Evolutionary conservation across 2,888 invertebrate genomes (phyloP), one percentile per base, ranked within the genome.

Genomic region (Leptinotarsa rubiginosa): DNA sequence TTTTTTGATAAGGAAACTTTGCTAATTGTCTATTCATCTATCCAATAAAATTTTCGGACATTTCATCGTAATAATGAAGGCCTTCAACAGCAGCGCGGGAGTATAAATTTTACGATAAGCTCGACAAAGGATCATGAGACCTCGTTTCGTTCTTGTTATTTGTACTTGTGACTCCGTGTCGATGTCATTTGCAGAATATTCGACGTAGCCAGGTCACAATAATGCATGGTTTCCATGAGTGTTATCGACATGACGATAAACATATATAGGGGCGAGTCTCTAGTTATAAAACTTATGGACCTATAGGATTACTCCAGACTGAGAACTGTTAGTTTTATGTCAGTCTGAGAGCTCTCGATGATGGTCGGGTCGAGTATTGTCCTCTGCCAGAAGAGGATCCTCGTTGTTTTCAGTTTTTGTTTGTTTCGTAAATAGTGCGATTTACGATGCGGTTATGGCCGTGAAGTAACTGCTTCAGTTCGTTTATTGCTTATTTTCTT

Each of bases 81-180:
- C 47, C 47, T 25, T 41, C 52, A 31, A 62, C 47, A 65, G 31
- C 22, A 41, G 50, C 20, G 67, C 62, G 54, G 67, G 54, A 72
- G 74, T 69, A 67, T 68, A 75, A 75, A 77, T 69, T 77, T 75
- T 75, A 75, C 73, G 74, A 77, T 75, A 75, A 76, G 75, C 76
- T 67, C 47, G 65, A 70, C 65, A 72, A 74, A 67, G 69, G 74
- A 74, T 77, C 74, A 75, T 73, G 75, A 77, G 78, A 73, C 70
- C 74, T 75, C 75, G 70, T 79, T 80, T 73, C 76, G 67, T 76
- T 78, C 77, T 78, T 75, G 79, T 80, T 79, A 79, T 80, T 79
- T 79, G 77, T 77, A 77, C 65, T 73, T 72, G 72, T 68, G 71
- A 74, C 59, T 31, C 67, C 71, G 65, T 69, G 72, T 69, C 59